A percentile compares a stretch with the other conserved stretches of the same genome.
These are phyloP conservation scores for Eclectus roratus DNA, from an alignment of 2,113 vertebrate genomes.

Conservation along the genomic window DNA sequence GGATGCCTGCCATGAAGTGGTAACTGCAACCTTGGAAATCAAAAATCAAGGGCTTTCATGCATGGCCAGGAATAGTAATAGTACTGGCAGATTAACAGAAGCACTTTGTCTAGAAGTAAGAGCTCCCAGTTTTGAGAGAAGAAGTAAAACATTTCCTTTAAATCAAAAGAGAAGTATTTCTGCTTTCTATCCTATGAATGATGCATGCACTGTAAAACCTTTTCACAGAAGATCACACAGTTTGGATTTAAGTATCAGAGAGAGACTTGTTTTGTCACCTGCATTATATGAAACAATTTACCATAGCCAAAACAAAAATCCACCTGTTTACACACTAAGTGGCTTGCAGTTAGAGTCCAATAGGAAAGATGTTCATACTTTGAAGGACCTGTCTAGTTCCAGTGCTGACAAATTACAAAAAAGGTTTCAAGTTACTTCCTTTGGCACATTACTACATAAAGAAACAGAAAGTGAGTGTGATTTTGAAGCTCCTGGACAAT, in stretches of 20 bases:
- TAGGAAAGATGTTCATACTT: conserved; percentile 19
- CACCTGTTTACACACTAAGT: background rate
- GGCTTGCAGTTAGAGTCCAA: conserved; percentile 25
- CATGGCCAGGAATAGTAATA: conserved; percentile 38
- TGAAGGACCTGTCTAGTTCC: conserved; percentile 4
- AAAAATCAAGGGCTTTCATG: conserved; percentile 45
- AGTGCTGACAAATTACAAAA: conserved; percentile 46
- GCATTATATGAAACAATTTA: conserved; percentile 28
- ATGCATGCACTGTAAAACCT: conserved; percentile 56
- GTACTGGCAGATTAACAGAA: conserved; percentile 67
- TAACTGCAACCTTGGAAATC: conserved; percentile 37
- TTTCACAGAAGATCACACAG: conserved; percentile 75
- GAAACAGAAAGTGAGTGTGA: conserved; percentile 36
- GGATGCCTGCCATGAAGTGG: background rate
- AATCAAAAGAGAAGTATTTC: conserved; percentile 55
- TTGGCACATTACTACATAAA: conserved; percentile 40
- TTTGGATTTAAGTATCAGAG: conserved; percentile 72
- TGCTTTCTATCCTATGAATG: conserved; percentile 50
- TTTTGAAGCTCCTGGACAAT: conserved; percentile 61
- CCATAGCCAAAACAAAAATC: conserved; percentile 17
- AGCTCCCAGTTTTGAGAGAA: conserved; percentile 48
- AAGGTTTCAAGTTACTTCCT: conserved; percentile 44
- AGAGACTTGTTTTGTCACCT: conserved; percentile 56
- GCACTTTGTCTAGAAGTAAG: conserved; percentile 74
- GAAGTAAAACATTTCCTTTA: conserved; percentile 52